These are phyloP conservation scores for Melitaea athalia DNA, from an alignment of 2,888 invertebrate genomes.

Conservation along the genomic window DNA sequence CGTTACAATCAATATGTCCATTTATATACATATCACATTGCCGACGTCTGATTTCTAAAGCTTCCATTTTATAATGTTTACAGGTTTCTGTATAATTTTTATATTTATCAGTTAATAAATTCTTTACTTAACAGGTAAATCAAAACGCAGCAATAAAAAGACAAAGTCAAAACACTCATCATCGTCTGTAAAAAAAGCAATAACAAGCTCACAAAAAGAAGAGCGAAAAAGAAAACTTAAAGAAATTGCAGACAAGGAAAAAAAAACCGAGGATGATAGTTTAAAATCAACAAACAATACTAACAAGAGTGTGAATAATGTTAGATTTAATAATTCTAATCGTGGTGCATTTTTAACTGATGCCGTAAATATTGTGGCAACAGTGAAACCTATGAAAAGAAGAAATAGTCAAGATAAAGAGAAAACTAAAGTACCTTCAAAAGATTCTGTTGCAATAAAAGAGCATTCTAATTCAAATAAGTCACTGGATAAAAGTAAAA, in stretches of 20 bases:
- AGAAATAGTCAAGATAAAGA: slow-evolving; percentile 45
- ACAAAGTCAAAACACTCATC: slow-evolving; percentile 48
- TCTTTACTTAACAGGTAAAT: slow-evolving; percentile 47
- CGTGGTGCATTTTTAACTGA: slow-evolving; percentile 81
- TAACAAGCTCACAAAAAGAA: slow-evolving; percentile 64
- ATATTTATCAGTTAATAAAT: not conserved
- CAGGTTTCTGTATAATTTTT: too few species aligned
- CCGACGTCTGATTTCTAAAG: too few species aligned
- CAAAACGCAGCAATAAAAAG: slow-evolving; percentile 45
- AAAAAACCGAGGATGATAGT: slow-evolving; percentile 46
- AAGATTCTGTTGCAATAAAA: slow-evolving; percentile 29
- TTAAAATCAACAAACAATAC: slow-evolving; percentile 36
- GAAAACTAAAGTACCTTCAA: slow-evolving; percentile 10
- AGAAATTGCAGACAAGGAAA: slow-evolving; percentile 69
- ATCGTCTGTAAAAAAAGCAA: slow-evolving; percentile 49
- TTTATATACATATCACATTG: too few species aligned
- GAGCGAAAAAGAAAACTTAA: slow-evolving; percentile 77
- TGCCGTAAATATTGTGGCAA: slow-evolving; percentile 42
- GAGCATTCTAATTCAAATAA: slow-evolving; percentile 11
- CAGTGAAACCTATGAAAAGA: slow-evolving; percentile 55
- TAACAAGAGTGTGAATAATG: slow-evolving; percentile 52
- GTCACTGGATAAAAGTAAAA: not conserved
- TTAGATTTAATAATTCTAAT: slow-evolving; percentile 78
- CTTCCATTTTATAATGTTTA: too few species aligned
- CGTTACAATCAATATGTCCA: too few species aligned